Evolutionary conservation across 2,797 vertebrate genomes (phyloP).

Genomic region (Graptemys geographica): DNA sequence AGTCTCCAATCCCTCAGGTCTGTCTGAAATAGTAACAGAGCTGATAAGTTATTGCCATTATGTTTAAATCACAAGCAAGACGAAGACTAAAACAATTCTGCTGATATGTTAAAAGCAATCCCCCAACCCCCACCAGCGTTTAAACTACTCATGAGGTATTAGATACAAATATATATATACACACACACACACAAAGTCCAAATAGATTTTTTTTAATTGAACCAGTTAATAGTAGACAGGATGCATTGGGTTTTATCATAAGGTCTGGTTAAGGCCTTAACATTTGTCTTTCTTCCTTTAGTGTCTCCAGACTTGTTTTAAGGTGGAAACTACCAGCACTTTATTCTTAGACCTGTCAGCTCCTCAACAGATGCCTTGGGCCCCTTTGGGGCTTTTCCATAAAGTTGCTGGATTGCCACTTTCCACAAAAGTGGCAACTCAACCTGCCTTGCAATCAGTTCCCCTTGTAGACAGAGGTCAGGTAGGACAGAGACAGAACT

Average conservation of each 20-base stretch:
- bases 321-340: constrained; percentile 53
- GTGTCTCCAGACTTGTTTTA: constrained; percentile 55
- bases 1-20: constrained; percentile 45
- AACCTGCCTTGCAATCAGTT: constrained; percentile 8
- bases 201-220: constrained; percentile 69
- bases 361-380: background rate
- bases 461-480: background rate
- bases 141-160: constrained; percentile 82
- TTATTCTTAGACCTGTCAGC: constrained; percentile 27
- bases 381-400: constrained; percentile 45
- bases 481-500: background rate
- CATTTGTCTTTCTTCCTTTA: constrained; percentile 54
- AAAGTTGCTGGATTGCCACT: constrained; percentile 6
- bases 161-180: constrained; percentile 53
- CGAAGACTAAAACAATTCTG: constrained; percentile 72
- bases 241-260: constrained; percentile 65
- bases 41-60: constrained; percentile 86
- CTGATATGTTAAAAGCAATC: constrained; percentile 66
- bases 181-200: constrained; percentile 58
- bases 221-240: constrained; percentile 66
- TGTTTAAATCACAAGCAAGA: constrained; percentile 80
- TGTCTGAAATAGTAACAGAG: constrained; percentile 73
- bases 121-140: constrained; percentile 64
- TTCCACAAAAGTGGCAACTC: constrained; percentile 14
- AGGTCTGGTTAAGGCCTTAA: constrained; percentile 78